phyloP scores from a whole-genome alignment of 2,797 vertebrate genomes.

The Microcaecilia unicolor region DNA sequence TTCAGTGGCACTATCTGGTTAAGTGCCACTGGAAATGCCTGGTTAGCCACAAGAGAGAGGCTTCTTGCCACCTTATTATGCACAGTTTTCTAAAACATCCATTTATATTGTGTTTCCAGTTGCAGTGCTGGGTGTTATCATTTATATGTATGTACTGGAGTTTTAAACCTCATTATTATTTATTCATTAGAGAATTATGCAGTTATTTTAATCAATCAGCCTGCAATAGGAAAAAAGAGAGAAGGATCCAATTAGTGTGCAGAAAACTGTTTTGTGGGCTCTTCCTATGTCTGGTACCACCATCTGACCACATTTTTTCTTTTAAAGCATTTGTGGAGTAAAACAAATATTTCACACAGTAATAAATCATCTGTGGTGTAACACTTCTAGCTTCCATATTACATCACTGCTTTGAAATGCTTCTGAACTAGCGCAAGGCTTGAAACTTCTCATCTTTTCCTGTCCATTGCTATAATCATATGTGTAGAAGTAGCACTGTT shows the following conservation, averaged over 20 bases:
- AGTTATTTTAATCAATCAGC: constrained; percentile 35
- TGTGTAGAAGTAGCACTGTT: constrained; percentile 29
- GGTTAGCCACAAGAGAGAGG: too few relatives aligned
- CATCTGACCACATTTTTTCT: constrained; percentile 49
- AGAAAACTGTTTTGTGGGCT: constrained; percentile 48
- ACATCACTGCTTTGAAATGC: constrained; percentile 27
- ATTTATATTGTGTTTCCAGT: too few relatives aligned
- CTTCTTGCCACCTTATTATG: too few relatives aligned
- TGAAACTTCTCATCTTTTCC: constrained; percentile 27
- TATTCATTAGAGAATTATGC: constrained; percentile 18
- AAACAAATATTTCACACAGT: constrained; percentile 27
- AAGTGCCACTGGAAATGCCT: too few relatives aligned
- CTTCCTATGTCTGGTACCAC: constrained; percentile 37
- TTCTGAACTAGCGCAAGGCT: constrained; percentile 33
- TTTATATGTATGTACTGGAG: too few relatives aligned
- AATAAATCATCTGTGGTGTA: constrained; percentile 25
- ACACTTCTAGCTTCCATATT: constrained; percentile 18
- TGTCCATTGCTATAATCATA: constrained; percentile 30
- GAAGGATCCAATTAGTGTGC: constrained; percentile 42
- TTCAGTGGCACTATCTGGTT: too few relatives aligned
- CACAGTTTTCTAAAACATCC: too few relatives aligned
- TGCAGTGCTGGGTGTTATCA: too few relatives aligned
- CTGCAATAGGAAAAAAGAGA: constrained; percentile 17
- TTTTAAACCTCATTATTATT: constrained; percentile 31
- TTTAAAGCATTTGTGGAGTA: constrained; percentile 32